Evolutionary conservation across 2,113 vertebrate genomes (phyloP).

Genomic region (Leucoraja erinaceus): DNA sequence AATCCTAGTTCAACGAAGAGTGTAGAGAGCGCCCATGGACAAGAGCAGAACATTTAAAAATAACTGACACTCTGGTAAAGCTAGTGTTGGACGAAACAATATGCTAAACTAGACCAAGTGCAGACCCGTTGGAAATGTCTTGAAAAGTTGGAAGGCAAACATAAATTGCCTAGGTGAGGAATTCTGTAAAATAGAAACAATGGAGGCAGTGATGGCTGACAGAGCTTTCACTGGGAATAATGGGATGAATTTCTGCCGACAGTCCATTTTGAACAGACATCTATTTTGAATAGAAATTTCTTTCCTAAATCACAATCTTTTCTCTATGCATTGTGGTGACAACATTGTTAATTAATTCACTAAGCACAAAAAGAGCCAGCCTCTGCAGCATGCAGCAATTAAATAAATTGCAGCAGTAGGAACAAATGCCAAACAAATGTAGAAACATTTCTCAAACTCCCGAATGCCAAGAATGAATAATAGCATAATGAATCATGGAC

Average conservation of each 20-base stretch:
- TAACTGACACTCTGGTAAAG: no score
- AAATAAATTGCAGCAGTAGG: neutral
- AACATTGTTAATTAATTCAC: neutral
- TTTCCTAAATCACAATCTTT: neutral
- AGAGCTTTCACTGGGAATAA: neutral
- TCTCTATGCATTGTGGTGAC: neutral
- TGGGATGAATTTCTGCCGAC: neutral
- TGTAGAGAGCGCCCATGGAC: no score
- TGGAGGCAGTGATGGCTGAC: neutral
- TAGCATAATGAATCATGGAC: neutral
- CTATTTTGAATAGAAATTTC: neutral
- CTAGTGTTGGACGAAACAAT: no score
- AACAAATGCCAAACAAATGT: slow-evolving; percentile 15
- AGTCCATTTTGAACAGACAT: neutral
- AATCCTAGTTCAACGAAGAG: no score
- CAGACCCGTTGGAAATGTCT: no score
- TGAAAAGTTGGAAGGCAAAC: neutral
- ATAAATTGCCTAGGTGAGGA: neutral
- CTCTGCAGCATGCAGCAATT: slow-evolving; percentile 3
- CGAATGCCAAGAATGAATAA: neutral
- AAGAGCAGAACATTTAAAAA: no score
- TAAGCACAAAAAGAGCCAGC: neutral
- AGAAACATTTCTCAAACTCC: neutral
- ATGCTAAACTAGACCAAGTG: no score
- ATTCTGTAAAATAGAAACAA: neutral